Conservation (phyloP, 1,140 invertebrate species). For the Brachionus angularis region DNA sequence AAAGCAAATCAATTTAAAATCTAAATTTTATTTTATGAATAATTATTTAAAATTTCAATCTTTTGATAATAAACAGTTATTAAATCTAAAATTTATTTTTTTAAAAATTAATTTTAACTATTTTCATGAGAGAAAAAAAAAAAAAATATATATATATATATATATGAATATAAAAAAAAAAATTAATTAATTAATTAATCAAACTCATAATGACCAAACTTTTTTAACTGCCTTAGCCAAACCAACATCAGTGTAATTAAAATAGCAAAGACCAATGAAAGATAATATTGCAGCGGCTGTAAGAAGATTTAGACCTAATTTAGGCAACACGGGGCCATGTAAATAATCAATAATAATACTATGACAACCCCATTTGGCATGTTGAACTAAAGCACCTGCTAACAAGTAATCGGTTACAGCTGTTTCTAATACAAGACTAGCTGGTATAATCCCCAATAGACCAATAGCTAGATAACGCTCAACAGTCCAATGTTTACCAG, state of each 20-base stretch:
- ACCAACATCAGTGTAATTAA: conserved; percentile 32
- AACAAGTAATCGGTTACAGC: conserved; percentile 5
- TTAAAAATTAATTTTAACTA: too few relatives aligned
- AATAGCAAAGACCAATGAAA: conserved; percentile 41
- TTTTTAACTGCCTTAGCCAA: conserved; percentile 42
- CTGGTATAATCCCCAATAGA: conserved; percentile 31
- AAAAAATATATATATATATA: neutral
- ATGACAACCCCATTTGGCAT: conserved; percentile 37
- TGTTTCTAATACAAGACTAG: neutral
- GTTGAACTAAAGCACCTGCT: conserved; percentile 21
- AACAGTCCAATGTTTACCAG: conserved; percentile 33
- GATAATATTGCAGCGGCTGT: neutral
- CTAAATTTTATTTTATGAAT: too few relatives aligned
- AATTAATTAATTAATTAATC: neutral
- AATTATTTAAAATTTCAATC: too few relatives aligned
- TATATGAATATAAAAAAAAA: conserved; percentile 1
- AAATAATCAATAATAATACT: conserved; percentile 39
- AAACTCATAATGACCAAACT: conserved; percentile 23
- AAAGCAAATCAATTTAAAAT: too few relatives aligned
- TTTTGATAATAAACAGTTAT: too few relatives aligned
- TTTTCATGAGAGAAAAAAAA: too few relatives aligned
- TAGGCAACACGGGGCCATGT: conserved; percentile 16
- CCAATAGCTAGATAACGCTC: conserved; percentile 24
- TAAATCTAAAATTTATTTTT: too few relatives aligned
- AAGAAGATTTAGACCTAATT: neutral